These are phyloP conservation scores for Aphidius gifuensis DNA, from an alignment of 1,140 invertebrate species.

Conservation along the genomic window DNA sequence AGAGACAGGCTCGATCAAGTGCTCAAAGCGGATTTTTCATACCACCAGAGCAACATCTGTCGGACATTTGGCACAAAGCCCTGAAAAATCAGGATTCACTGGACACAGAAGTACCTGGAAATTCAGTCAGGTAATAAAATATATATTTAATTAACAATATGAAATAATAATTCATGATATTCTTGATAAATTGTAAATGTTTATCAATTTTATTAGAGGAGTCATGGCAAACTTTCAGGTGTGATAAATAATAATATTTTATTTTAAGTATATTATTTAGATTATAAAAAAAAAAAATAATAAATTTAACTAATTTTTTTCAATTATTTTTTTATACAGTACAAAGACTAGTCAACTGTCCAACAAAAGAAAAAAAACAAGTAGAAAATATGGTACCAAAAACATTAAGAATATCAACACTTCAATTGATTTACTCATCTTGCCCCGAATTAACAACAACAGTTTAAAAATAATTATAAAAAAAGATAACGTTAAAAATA, in stretches of 20 bases:
- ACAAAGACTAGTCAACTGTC: constrained; percentile 49
- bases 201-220: constrained; percentile 37
- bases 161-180: not conserved
- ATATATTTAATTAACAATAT: not conserved
- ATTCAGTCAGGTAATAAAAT: constrained; percentile 40
- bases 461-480: constrained; percentile 2
- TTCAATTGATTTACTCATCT: constrained; percentile 41
- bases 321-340: constrained; percentile 30
- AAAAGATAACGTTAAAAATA: constrained; percentile 8
- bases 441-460: constrained; percentile 5
- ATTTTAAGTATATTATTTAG: not conserved
- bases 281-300: not conserved
- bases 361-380: constrained; percentile 27
- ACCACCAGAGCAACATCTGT: constrained; percentile 48
- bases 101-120: constrained; percentile 32
- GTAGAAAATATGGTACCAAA: constrained; percentile 29
- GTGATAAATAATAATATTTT: constrained; percentile 20
- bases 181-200: no score
- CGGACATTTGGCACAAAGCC: constrained; percentile 54
- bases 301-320: not conserved
- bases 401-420: constrained; percentile 43
- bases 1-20: constrained; percentile 42
- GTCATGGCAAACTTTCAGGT: constrained; percentile 55
- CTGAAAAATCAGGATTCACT: constrained; percentile 42
- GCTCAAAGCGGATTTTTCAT: constrained; percentile 44